Conservation (phyloP, 2,797 vertebrate genomes). For the Danio choprae region DNA sequence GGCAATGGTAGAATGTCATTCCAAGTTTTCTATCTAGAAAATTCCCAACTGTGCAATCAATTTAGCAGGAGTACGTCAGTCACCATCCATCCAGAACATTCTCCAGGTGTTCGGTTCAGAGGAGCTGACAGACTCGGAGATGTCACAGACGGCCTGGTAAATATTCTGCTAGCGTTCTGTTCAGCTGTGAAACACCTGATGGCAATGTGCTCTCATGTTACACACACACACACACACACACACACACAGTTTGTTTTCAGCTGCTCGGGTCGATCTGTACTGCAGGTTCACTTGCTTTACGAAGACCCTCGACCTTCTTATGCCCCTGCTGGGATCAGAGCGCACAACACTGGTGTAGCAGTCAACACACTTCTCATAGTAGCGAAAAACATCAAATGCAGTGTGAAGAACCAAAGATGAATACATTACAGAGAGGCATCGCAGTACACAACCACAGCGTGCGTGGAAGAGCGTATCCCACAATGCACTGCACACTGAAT, state of each 20-base stretch:
- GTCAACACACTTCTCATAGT: background rate
- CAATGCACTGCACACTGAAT: background rate
- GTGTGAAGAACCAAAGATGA: background rate
- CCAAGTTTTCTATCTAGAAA: background rate
- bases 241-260: constrained; percentile 16
- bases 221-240: background rate
- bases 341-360: background rate
- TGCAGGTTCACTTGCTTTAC: constrained; percentile 26
- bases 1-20: background rate
- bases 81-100: constrained; percentile 25
- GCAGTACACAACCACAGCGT: background rate
- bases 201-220: constrained; percentile 36
- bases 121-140: constrained; percentile 40
- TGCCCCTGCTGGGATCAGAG: background rate
- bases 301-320: background rate
- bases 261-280: constrained; percentile 27
- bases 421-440: background rate
- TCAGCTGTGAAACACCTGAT: constrained; percentile 56
- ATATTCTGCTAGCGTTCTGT: constrained; percentile 49
- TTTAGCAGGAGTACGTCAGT: constrained; percentile 2
- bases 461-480: background rate
- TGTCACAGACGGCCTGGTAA: constrained; percentile 42
- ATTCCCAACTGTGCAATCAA: background rate
- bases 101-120: constrained; percentile 27
- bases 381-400: background rate